Percentiles rank a stretch among this genome's conserved stretches.
These are phyloP conservation scores for Smittia sp. DNA, from an alignment of 2,888 invertebrate species.

Conservation along the genomic window DNA sequence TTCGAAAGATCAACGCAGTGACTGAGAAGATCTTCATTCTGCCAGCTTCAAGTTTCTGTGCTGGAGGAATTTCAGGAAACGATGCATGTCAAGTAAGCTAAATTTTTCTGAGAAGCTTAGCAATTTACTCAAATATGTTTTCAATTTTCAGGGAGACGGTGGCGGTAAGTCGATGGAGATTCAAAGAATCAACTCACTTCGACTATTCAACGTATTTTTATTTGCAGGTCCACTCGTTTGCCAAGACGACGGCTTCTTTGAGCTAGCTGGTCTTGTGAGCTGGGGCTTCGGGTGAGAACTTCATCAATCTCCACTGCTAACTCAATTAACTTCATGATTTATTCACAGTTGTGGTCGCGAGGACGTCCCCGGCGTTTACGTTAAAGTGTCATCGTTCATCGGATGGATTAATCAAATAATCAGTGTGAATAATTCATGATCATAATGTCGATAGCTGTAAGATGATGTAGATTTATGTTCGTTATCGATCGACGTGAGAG, in stretches of 20 bases:
- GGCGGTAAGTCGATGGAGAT: conserved; percentile 74
- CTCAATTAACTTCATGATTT: not conserved
- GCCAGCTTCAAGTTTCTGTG: conserved; percentile 91
- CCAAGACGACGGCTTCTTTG: conserved; percentile 88
- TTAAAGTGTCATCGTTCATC: conserved; percentile 90
- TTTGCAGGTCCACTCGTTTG: conserved; percentile 80
- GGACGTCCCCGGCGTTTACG: conserved; percentile 95
- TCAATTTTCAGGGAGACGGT: conserved; percentile 73
- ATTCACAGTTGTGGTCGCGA: conserved; percentile 71
- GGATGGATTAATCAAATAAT: conserved; percentile 98
- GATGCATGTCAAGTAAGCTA: conserved; percentile 73
- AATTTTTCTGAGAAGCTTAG: not conserved
- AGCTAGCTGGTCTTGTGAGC: conserved; percentile 88
- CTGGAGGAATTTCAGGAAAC: conserved; percentile 88
- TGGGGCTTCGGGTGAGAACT: conserved; percentile 72
- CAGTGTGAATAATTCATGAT: conserved; percentile 84
- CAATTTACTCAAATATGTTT: not conserved
- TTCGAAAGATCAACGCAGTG: conserved; percentile 88
- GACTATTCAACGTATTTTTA: too few species aligned
- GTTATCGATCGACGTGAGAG: too few species aligned
- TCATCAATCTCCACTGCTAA: not conserved
- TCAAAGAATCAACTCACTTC: too few species aligned
- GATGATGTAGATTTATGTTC: not conserved
- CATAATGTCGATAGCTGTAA: not conserved
- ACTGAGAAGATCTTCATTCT: conserved; percentile 92